Evolutionary conservation across 2,888 invertebrate species (phyloP).

Genomic region (Drosophila rubida): DNA sequence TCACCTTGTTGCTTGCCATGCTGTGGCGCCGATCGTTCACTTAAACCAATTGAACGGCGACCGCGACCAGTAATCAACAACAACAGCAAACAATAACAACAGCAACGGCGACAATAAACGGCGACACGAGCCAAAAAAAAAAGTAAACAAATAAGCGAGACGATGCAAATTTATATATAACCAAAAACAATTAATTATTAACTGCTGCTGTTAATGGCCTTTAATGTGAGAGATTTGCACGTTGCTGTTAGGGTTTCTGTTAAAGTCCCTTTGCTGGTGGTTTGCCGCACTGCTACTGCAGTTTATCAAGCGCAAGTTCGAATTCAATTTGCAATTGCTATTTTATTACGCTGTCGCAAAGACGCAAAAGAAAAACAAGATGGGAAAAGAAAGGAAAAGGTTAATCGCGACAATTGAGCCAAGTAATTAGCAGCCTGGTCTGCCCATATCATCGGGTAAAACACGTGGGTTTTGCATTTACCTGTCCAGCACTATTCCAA

Average conservation of each 20-base stretch:
- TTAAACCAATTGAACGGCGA: slow-evolving; percentile 20
- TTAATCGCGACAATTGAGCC: slow-evolving; percentile 20
- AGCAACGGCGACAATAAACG: not conserved
- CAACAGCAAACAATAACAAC: slow-evolving; percentile 10
- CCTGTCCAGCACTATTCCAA: slow-evolving; percentile 41
- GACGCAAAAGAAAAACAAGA: not conserved
- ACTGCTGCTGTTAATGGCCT: not conserved
- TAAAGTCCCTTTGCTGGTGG: not conserved
- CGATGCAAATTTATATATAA: not conserved
- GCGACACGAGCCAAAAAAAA: not conserved
- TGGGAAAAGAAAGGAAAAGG: not conserved
- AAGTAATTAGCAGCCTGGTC: not conserved
- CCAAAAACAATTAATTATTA: slow-evolving; percentile 20
- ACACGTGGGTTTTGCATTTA: slow-evolving; percentile 52
- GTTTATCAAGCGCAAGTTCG: slow-evolving; percentile 14
- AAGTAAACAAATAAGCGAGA: slow-evolving; percentile 15
- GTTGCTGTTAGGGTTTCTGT: not conserved
- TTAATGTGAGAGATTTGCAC: slow-evolving; percentile 8
- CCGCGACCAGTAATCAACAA: slow-evolving; percentile 4
- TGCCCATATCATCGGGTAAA: slow-evolving; percentile 7
- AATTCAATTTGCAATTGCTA: slow-evolving; percentile 32
- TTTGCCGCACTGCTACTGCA: not conserved
- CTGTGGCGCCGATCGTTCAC: slow-evolving; percentile 23
- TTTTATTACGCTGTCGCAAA: slow-evolving; percentile 23
- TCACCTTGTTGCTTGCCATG: slow-evolving; percentile 37